Conservation (phyloP, 2,113 vertebrate species). For the Oryzias melastigma region DNA sequence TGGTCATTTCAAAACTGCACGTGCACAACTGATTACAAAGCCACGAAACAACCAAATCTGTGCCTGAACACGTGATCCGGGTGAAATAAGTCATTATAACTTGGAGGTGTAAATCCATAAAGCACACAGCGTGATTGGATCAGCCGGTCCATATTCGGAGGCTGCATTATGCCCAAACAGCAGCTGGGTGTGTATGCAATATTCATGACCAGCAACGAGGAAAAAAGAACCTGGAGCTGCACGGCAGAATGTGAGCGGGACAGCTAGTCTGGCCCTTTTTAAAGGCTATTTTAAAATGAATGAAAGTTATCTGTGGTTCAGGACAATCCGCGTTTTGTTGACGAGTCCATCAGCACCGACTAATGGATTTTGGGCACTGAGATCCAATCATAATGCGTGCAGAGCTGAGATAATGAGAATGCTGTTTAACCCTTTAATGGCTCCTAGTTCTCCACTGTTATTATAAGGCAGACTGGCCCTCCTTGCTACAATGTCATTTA, state of each 20-base stretch:
- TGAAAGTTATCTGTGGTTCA: neutral
- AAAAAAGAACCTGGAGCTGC: neutral
- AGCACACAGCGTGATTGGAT: neutral
- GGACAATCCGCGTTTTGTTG: neutral
- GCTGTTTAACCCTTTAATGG: neutral
- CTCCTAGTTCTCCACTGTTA: neutral
- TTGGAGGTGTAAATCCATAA: no score
- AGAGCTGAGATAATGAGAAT: neutral
- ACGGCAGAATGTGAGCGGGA: neutral
- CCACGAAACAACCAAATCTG: neutral
- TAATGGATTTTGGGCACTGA: neutral
- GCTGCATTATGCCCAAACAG: neutral
- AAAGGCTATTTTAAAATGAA: neutral
- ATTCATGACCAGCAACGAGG: neutral
- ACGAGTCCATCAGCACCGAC: neutral
- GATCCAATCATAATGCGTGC: neutral
- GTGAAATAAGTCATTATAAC: no score
- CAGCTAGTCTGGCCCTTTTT: neutral
- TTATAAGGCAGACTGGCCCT: slow-evolving; percentile 1
- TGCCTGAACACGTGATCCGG: neutral
- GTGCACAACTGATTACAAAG: no score
- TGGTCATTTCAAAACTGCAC: no score
- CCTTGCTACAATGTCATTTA: neutral
- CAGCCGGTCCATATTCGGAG: neutral
- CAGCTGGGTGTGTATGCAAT: neutral